Evolutionary conservation across 2,888 invertebrate genomes (phyloP).

Genomic region (Ornithoptera alexandrae): DNA sequence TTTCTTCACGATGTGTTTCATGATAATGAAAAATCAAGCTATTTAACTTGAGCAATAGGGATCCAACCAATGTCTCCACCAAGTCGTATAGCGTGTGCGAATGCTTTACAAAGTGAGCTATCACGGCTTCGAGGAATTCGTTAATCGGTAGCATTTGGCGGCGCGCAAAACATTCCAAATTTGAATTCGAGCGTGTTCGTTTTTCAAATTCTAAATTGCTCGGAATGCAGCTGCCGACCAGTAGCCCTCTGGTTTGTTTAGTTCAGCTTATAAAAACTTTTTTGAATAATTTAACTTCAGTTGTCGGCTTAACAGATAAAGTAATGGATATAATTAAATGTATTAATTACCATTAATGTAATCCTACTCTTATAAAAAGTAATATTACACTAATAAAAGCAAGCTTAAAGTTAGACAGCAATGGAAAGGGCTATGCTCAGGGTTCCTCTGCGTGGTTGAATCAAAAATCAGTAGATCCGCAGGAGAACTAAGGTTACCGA

Average conservation of each 20-base stretch:
- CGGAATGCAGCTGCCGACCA: constrained; percentile 53
- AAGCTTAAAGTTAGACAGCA: too few species aligned
- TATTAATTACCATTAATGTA: neutral
- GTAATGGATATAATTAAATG: neutral
- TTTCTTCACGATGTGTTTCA: too few species aligned
- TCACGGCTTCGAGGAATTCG: constrained; percentile 47
- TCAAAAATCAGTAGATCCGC: too few species aligned
- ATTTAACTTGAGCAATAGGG: too few species aligned
- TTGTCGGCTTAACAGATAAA: neutral
- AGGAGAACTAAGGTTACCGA: too few species aligned
- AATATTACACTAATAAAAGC: too few species aligned
- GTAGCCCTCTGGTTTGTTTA: constrained; percentile 36
- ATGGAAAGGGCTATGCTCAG: too few species aligned
- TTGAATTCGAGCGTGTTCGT: constrained; percentile 41
- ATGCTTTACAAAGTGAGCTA: too few species aligned
- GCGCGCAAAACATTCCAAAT: constrained; percentile 46
- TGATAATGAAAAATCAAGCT: too few species aligned
- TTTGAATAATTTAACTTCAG: constrained; percentile 7
- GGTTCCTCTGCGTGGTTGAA: too few species aligned
- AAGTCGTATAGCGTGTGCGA: too few species aligned
- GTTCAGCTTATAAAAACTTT: constrained; percentile 10
- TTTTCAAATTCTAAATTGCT: constrained; percentile 51
- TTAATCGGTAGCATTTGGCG: constrained; percentile 60
- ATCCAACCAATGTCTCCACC: too few species aligned
- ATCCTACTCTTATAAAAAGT: neutral